These are phyloP conservation scores for Cercocebus atys DNA, from an alignment of 2,113 vertebrate genomes.

Conservation along the genomic window DNA sequence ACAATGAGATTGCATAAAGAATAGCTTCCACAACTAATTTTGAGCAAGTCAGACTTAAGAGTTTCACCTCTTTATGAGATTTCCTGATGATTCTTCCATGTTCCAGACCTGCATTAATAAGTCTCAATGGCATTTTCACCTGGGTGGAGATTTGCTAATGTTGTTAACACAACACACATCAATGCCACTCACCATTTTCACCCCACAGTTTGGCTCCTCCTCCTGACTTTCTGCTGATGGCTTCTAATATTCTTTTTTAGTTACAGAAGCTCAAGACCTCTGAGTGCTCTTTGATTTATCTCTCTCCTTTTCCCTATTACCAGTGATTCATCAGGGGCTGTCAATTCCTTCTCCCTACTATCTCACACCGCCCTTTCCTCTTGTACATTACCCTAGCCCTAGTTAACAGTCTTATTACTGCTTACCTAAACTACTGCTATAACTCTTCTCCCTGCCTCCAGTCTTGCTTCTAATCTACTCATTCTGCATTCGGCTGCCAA, in stretches of 20 bases:
- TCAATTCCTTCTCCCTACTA: slow-evolving; percentile 40
- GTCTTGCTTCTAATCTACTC: slow-evolving; percentile 55
- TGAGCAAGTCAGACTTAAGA: background rate
- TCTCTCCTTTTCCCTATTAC: slow-evolving; percentile 9
- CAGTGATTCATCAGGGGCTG: slow-evolving; percentile 47
- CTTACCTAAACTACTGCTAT: slow-evolving; percentile 54
- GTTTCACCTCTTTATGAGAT: background rate
- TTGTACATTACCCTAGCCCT: background rate
- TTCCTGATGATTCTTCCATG: background rate
- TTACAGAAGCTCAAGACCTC: background rate
- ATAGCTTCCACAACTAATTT: background rate
- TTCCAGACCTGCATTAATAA: background rate
- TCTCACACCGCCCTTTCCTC: background rate
- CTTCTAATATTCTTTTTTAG: background rate
- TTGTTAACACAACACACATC: background rate
- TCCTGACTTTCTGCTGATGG: background rate
- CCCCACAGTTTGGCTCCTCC: background rate
- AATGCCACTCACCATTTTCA: background rate
- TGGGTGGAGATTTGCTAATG: background rate
- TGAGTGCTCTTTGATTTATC: slow-evolving; percentile 43
- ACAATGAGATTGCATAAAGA: background rate
- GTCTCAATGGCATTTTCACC: background rate
- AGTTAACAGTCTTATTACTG: slow-evolving; percentile 55
- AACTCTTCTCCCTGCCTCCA: slow-evolving; percentile 58
- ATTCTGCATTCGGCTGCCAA: slow-evolving; percentile 44